Evolutionary conservation across 2,113 vertebrate genomes (phyloP).

Genomic region (Myocastor coypus): DNA sequence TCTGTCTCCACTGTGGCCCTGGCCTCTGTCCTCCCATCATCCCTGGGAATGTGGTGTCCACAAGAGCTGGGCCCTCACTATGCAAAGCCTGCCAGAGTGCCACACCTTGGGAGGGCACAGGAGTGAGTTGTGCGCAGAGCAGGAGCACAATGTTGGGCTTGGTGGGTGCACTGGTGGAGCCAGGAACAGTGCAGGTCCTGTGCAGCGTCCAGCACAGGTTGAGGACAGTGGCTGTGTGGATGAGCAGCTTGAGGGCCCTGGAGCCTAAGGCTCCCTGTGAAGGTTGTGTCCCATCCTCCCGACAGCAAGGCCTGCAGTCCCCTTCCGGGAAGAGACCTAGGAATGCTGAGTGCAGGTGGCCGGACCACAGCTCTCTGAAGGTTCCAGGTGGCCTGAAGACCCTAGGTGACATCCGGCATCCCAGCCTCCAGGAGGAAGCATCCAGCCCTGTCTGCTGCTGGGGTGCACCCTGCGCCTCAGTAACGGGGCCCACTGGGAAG

Average conservation of each 20-base stretch:
- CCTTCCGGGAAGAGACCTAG: neutral
- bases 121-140: no score
- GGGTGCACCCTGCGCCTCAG: neutral
- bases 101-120: neutral
- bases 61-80: neutral
- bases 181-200: no score
- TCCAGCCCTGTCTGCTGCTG: neutral
- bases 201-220: neutral
- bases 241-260: neutral
- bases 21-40: neutral
- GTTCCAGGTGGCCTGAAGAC: neutral
- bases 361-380: neutral
- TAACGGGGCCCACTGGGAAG: no score
- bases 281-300: neutral
- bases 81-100: neutral
- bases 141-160: neutral
- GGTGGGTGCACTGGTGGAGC: no score
- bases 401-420: neutral
- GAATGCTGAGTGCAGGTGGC: neutral
- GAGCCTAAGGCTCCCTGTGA: neutral
- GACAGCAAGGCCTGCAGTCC: neutral
- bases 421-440: neutral
- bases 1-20: no score
- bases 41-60: neutral
- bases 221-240: neutral